Evolutionary conservation across 2,113 vertebrate species (phyloP).

Genomic region (Drymodes brunneopygia): DNA sequence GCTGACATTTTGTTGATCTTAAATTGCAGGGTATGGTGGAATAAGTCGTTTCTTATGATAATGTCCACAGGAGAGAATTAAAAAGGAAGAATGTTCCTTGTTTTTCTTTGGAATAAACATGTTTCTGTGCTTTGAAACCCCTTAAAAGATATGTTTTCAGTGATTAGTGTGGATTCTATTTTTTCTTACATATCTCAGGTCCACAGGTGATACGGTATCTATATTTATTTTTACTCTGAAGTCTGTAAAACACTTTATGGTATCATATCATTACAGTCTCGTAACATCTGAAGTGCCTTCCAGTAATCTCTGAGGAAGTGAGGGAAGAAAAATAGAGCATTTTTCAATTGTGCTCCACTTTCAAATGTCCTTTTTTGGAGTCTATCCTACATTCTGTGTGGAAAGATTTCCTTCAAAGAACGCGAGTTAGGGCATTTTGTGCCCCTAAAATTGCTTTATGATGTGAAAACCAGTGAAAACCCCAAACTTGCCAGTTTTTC

Average conservation of each 20-base stretch:
- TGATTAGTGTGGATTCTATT: background rate
- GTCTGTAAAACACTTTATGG: background rate
- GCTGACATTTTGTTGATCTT: background rate
- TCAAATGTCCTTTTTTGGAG: background rate
- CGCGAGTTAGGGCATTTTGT: fast-evolving
- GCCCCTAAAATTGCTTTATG: background rate
- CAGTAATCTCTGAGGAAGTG: background rate
- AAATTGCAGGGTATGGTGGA: background rate
- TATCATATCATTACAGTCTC: background rate
- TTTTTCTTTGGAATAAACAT: background rate
- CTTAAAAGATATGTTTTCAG: background rate
- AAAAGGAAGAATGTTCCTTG: background rate
- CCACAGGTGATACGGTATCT: background rate
- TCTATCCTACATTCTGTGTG: background rate
- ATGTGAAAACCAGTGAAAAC: background rate
- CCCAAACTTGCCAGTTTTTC: background rate
- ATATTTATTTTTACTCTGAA: background rate
- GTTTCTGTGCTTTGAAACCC: background rate
- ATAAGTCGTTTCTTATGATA: background rate
- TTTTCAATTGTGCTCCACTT: background rate
- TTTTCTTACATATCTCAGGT: background rate
- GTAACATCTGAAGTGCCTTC: background rate
- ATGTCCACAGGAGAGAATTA: background rate
- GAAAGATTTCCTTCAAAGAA: background rate
- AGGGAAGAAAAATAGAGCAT: background rate